These are phyloP conservation scores for Allobates femoralis DNA, from an alignment of 2,797 vertebrate genomes.

Conservation along the genomic window DNA sequence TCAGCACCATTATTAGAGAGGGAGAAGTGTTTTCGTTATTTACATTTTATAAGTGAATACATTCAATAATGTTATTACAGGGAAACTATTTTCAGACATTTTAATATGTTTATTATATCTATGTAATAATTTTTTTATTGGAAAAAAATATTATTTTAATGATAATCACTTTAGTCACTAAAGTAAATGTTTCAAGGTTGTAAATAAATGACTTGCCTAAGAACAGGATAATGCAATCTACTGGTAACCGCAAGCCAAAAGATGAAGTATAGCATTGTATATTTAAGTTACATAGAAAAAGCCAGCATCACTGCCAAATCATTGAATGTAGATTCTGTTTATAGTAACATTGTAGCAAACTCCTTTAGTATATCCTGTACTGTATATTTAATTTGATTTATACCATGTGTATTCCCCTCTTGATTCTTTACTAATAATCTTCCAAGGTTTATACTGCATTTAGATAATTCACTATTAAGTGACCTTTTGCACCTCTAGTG, in stretches of 20 bases:
- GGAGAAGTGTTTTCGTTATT: neutral
- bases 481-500: constrained; percentile 82
- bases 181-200: neutral
- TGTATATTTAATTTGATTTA: constrained; percentile 66
- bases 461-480: constrained; percentile 81
- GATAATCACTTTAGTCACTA: neutral
- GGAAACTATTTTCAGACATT: constrained; percentile 34
- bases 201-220: constrained; percentile 40
- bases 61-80: constrained; percentile 19
- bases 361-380: constrained; percentile 72
- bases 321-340: constrained; percentile 79
- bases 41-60: constrained; percentile 1
- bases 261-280: constrained; percentile 69
- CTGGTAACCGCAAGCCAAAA: constrained; percentile 69
- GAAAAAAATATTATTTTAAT: neutral
- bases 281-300: constrained; percentile 74
- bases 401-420: constrained; percentile 82
- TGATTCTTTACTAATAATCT: constrained; percentile 78
- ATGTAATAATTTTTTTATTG: constrained; percentile 4
- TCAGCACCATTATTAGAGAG: neutral
- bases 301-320: constrained; percentile 86
- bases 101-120: constrained; percentile 31
- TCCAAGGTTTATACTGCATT: constrained; percentile 73
- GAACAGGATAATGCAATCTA: constrained; percentile 65
- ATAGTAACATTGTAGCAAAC: constrained; percentile 81